These are phyloP conservation scores for Eulemur albifrons DNA, from an alignment of 2,797 vertebrate species.

Conservation along the genomic window DNA sequence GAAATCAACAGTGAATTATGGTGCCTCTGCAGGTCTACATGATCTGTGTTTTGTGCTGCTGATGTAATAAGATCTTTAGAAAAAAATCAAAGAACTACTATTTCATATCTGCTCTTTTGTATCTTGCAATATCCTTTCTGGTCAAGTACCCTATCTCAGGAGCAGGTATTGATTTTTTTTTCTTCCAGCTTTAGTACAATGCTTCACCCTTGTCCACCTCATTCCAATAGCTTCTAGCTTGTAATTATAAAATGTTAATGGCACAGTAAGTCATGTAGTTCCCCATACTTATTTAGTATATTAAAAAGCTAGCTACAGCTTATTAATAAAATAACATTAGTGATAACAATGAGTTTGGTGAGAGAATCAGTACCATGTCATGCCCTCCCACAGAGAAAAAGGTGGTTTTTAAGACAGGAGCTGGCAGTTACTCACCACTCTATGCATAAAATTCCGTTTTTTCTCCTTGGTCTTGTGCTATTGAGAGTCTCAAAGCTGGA, in stretches of 20 bases:
- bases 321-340: slow-evolving; percentile 27
- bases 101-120: slow-evolving; percentile 84
- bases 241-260: slow-evolving; percentile 80
- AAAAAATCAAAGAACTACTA: slow-evolving; percentile 75
- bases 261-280: slow-evolving; percentile 34
- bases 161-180: slow-evolving; percentile 81
- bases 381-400: not conserved
- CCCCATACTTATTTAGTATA: slow-evolving; percentile 6
- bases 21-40: slow-evolving; percentile 40
- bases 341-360: not conserved
- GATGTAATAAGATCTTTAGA: slow-evolving; percentile 78
- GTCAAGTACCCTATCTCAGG: slow-evolving; percentile 82
- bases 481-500: not conserved
- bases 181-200: slow-evolving; percentile 77
- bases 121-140: slow-evolving; percentile 85
- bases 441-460: not conserved
- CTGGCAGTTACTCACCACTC: not conserved
- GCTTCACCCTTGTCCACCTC: slow-evolving; percentile 64
- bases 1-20: slow-evolving; percentile 61
- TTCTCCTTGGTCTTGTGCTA: not conserved
- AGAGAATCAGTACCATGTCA: not conserved
- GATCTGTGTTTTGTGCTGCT: slow-evolving; percentile 63
- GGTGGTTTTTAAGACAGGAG: not conserved
- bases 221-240: slow-evolving; percentile 67
- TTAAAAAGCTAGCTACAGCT: slow-evolving; percentile 14